Evolutionary conservation across 2,113 vertebrate species (phyloP), one percentile per base, ranked within the genome.

Genomic region (Otis tarda): DNA sequence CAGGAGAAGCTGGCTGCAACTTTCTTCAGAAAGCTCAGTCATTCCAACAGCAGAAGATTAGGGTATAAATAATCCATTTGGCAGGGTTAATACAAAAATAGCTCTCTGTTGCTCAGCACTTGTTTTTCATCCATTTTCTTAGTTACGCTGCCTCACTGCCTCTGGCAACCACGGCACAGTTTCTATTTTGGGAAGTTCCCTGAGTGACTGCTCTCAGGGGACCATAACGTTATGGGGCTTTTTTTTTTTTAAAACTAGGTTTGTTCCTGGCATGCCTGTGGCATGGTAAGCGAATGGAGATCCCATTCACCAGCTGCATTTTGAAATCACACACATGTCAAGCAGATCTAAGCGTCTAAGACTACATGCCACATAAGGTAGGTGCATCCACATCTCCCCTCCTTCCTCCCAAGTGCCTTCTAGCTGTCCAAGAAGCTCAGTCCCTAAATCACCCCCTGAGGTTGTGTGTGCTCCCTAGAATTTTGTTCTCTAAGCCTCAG

Each of bases 1-100:
- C 18, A 70, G 77, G 39, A 92, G 74, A 95, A 95, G 41, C 63
- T 77, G 65, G 37, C 70, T 91, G 57, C n/a, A 85, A 37, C 74
- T 93, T 91, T 77, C 41, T 91, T 90, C 74, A 79, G 69, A 95
- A 93, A 91, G 50, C 87, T 73, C 78, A 67, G 75, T 95, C 80
- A 86, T 76, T 83, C 63, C 79, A 93, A 14, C 86, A 85, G 91
- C 83, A 94, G 75, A 71, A 87, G 84, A 93, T 96, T 87, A 87
- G 31, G 16, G 70, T 90, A 94, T 90, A 83, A 95, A 95, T 93
- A 96, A 95, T 95, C 87, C 59, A 73, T 95, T 96, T 95, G 93
- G 84, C 93, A 93, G 47, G 41, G 59, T 69, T 93, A 83, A 70
- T 35, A 76, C 50, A 91, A 76, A 95, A 97, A 94, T 94, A 95